Conservation (phyloP, 2,113 vertebrate species). For the Amblyopsis rosae region DNA sequence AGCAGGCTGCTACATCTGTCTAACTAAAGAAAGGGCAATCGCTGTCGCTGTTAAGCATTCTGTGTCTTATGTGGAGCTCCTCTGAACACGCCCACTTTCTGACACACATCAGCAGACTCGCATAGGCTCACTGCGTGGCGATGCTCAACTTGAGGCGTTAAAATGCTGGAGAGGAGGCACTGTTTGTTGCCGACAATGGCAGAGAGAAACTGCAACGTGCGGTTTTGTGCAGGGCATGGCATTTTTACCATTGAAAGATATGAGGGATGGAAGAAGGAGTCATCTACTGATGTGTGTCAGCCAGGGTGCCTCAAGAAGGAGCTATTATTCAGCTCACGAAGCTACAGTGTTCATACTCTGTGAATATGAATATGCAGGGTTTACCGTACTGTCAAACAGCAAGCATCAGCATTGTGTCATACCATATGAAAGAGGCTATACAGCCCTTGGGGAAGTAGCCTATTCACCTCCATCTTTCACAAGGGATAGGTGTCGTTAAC, state of each 20-base stretch:
- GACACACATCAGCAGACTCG: slow-evolving; percentile 1
- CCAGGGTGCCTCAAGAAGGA: slow-evolving; percentile 6
- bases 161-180: slow-evolving; percentile 53
- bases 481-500: background rate
- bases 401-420: background rate
- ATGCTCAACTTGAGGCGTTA: slow-evolving; percentile 12
- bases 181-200: slow-evolving; percentile 41
- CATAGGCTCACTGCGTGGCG: slow-evolving; percentile 22
- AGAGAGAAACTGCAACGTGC: slow-evolving; percentile 34
- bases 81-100: slow-evolving; percentile 7
- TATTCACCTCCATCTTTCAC: too few species aligned
- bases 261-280: slow-evolving; percentile 18
- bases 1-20: background rate
- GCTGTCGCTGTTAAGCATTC: background rate
- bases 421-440: background rate
- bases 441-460: too few species aligned
- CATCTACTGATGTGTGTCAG: slow-evolving; percentile 6
- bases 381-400: background rate
- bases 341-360: background rate
- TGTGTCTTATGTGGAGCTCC: slow-evolving; percentile 22
- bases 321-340: background rate
- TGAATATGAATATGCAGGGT: background rate
- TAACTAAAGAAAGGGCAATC: background rate
- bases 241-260: slow-evolving; percentile 45
- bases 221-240: slow-evolving; percentile 58